A percentile compares a stretch with the other conserved stretches of the same genome.
phyloP scores from a whole-genome alignment of 92 coral and sea anemone species.

The Pocillopora meandrina region DNA sequence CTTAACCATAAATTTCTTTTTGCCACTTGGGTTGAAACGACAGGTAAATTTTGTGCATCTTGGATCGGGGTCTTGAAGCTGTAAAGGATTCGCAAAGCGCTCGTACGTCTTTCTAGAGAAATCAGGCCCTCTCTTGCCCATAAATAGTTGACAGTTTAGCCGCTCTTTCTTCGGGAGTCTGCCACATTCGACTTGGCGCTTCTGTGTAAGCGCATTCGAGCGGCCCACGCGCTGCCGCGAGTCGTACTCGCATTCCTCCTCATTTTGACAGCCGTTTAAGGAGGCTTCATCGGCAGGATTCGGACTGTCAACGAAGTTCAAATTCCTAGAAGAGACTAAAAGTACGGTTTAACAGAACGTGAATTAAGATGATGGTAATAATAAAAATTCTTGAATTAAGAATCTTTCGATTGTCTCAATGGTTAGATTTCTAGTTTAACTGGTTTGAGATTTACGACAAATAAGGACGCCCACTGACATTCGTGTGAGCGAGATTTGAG shows the following conservation, averaged over 20 bases:
- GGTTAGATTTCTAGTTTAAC: too few relatives aligned
- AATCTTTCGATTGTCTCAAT: too few relatives aligned
- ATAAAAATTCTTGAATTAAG: too few relatives aligned
- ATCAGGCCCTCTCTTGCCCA: constrained; percentile 6
- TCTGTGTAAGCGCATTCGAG: not conserved
- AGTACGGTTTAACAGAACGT: not conserved
- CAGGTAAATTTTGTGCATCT: not conserved
- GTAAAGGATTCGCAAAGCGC: not conserved
- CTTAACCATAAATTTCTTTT: constrained; percentile 5
- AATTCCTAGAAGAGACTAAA: constrained; percentile 14
- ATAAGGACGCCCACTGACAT: too few relatives aligned
- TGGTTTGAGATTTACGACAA: too few relatives aligned
- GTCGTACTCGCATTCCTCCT: not conserved
- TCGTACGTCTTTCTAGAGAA: not conserved
- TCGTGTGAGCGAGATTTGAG: too few relatives aligned
- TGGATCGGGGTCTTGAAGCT: not conserved
- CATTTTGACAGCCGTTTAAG: constrained; percentile 11
- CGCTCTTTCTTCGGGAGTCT: too few relatives aligned
- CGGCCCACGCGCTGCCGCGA: not conserved
- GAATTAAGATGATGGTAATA: too few relatives aligned
- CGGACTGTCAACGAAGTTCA: not conserved
- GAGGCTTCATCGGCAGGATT: not conserved
- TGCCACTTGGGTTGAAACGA: not conserved
- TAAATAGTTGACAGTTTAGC: not conserved
- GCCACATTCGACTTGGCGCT: not conserved